Conservation (phyloP, 2,888 invertebrate genomes). For the Parnassius glacialis region DNA sequence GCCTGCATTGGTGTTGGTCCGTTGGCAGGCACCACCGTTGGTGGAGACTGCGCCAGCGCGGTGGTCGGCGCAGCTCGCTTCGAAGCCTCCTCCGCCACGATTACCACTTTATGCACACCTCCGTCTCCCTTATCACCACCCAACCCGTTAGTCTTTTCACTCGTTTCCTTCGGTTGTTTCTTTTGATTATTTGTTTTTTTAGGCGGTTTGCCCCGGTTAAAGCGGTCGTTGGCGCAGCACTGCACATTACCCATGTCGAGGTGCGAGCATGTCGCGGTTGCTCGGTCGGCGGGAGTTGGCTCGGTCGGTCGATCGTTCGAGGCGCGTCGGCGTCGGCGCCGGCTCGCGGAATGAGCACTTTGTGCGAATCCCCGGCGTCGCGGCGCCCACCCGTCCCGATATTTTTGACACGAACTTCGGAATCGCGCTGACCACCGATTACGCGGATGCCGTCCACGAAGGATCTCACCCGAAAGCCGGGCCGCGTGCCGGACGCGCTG, state of each 20-base stretch:
- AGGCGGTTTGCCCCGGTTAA: conserved; percentile 61
- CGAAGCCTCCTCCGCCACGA: conserved; percentile 64
- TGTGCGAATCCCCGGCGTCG: conserved; percentile 60
- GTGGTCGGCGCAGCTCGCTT: conserved; percentile 59
- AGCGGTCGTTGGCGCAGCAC: conserved; percentile 77
- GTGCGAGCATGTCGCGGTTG: conserved; percentile 75
- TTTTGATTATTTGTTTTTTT: conserved; percentile 56
- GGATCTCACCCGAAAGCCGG: conserved; percentile 81
- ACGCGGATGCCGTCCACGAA: conserved; percentile 78
- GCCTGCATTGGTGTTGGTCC: conserved; percentile 34
- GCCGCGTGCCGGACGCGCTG: conserved; percentile 69
- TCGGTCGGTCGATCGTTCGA: conserved; percentile 78
- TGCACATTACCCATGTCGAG: conserved; percentile 79
- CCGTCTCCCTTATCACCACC: conserved; percentile 60
- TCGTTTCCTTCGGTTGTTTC: conserved; percentile 38
- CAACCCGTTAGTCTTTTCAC: conserved; percentile 64
- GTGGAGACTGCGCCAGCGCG: conserved; percentile 45
- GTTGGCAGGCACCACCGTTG: conserved; percentile 34
- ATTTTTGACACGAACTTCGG: conserved; percentile 70
- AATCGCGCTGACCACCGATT: conserved; percentile 74
- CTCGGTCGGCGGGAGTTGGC: conserved; percentile 69
- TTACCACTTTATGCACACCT: conserved; percentile 55
- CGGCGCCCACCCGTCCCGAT: conserved; percentile 69
- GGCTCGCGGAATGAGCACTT: conserved; percentile 73
- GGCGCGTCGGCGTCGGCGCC: conserved; percentile 79